Evolutionary conservation across 2,888 invertebrate genomes (phyloP).

Genomic region (Rutpela maculata): DNA sequence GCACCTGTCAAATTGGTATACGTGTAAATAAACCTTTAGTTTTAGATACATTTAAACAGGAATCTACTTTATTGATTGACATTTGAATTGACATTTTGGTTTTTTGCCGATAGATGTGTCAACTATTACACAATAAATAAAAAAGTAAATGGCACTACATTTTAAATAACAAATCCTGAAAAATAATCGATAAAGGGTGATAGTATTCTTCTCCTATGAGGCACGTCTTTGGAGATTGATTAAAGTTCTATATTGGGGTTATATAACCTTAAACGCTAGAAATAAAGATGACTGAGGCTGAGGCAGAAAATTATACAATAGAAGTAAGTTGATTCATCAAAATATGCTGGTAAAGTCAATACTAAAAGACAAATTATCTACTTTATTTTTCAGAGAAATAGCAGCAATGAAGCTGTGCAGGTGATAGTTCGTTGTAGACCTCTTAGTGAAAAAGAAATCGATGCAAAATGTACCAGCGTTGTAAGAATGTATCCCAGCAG

Average conservation of each 20-base stretch:
- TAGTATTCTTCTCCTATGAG: conserved; percentile 42
- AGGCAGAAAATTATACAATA: conserved; percentile 48
- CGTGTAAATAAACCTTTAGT: too few species aligned
- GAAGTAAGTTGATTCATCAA: conserved; percentile 47
- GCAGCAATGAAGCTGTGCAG: conserved; percentile 90
- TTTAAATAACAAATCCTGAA: conserved; percentile 58
- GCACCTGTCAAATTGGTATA: too few species aligned
- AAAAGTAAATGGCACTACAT: conserved; percentile 58
- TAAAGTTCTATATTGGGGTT: conserved; percentile 31
- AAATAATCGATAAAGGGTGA: conserved; percentile 57
- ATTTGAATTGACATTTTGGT: conserved; percentile 39
- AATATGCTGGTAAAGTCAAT: conserved; percentile 2
- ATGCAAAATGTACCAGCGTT: conserved; percentile 84
- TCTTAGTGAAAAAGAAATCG: conserved; percentile 90
- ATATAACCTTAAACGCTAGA: conserved; percentile 55
- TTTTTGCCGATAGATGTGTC: conserved; percentile 42
- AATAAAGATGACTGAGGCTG: conserved; percentile 59
- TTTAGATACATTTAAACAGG: background rate
- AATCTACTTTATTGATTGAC: conserved; percentile 23
- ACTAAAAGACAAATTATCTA: background rate
- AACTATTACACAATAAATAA: conserved; percentile 46
- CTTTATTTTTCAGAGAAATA: conserved; percentile 54
- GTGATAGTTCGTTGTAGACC: conserved; percentile 98
- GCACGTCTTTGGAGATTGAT: background rate
- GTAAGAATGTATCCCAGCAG: conserved; percentile 90